These are phyloP conservation scores for Pseudomyrmex pallidus DNA, from an alignment of 1,140 invertebrate genomes.

Conservation along the genomic window DNA sequence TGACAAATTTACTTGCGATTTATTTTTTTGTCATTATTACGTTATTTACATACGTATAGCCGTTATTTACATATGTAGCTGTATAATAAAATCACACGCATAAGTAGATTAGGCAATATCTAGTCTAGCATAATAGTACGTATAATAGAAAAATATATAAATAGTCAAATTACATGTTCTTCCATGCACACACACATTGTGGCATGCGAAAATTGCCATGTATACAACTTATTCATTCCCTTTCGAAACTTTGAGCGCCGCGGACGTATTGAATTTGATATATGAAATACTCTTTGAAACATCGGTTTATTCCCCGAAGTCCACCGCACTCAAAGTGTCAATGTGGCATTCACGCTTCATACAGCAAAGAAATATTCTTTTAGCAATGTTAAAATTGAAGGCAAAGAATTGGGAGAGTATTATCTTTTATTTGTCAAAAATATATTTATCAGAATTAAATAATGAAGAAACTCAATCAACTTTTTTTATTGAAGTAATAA, in stretches of 20 bases:
- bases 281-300: too few species aligned
- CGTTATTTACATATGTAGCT: not conserved
- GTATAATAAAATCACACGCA: not conserved
- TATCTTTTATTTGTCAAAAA: not conserved
- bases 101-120: slow-evolving; percentile 31
- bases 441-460: too few species aligned
- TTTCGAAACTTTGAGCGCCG: not conserved
- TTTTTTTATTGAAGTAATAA: too few species aligned
- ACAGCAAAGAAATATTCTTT: not conserved
- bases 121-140: not conserved
- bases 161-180: slow-evolving; percentile 16
- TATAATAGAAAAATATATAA: not conserved
- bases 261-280: too few species aligned
- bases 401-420: slow-evolving; percentile 64
- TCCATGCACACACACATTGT: slow-evolving; percentile 19
- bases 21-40: slow-evolving; percentile 10
- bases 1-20: slow-evolving; percentile 22
- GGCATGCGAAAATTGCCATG: slow-evolving; percentile 15
- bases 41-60: not conserved
- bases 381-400: slow-evolving; percentile 47
- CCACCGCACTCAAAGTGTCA: not conserved
- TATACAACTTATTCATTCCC: not conserved
- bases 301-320: too few species aligned
- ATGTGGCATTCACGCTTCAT: slow-evolving; percentile 34
- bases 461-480: not conserved